These are phyloP conservation scores for Endotricha flammealis DNA, from an alignment of 2,888 invertebrate genomes.

Conservation along the genomic window DNA sequence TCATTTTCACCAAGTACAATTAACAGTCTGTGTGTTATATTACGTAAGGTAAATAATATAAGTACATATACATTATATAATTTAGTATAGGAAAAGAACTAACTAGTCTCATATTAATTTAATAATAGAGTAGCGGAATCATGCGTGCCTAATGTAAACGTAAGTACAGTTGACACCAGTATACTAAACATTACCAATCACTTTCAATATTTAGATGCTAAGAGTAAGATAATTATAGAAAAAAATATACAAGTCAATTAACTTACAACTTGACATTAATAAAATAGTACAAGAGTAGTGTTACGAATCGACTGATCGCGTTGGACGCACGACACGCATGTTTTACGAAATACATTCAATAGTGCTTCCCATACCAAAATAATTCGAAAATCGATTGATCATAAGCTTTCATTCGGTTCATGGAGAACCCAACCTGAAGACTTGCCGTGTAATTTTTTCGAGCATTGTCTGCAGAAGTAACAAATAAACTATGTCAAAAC, in stretches of 20 bases:
- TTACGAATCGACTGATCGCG: too few relatives aligned
- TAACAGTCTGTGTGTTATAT: constrained; percentile 41
- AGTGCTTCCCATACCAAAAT: too few relatives aligned
- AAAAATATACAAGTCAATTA: not conserved
- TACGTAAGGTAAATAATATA: constrained; percentile 41
- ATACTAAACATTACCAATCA: constrained; percentile 11
- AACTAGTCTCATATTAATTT: constrained; percentile 75
- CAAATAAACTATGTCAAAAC: too few relatives aligned
- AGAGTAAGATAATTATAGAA: not conserved
- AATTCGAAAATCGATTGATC: too few relatives aligned
- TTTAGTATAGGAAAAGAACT: constrained; percentile 66
- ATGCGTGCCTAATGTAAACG: constrained; percentile 67
- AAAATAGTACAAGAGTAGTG: not conserved
- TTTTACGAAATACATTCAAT: too few relatives aligned
- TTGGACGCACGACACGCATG: too few relatives aligned
- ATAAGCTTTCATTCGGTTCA: too few relatives aligned
- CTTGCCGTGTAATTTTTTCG: too few relatives aligned
- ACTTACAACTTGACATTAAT: not conserved
- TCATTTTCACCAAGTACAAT: constrained; percentile 72
- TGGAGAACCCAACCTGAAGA: too few relatives aligned
- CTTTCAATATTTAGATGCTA: constrained; percentile 7
- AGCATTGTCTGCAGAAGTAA: too few relatives aligned
- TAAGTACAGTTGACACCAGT: constrained; percentile 29
- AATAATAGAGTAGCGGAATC: constrained; percentile 68
- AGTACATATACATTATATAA: constrained; percentile 46